phyloP scores from a whole-genome alignment of 2,113 vertebrate species.

The Cricetomys ansorgei region DNA sequence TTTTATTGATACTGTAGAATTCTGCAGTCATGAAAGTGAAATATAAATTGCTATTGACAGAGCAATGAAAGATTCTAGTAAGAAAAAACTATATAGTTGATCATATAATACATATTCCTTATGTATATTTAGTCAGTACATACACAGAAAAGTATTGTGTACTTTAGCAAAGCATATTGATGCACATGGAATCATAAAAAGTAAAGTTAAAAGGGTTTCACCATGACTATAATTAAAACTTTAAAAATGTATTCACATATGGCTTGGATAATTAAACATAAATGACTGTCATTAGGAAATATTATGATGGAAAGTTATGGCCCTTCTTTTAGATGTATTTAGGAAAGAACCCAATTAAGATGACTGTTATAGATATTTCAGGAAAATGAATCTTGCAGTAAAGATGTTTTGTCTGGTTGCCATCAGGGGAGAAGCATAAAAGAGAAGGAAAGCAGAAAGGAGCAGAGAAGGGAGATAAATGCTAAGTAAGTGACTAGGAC shows the following conservation, averaged over 20 bases:
- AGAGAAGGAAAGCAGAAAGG: background rate
- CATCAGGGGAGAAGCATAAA: background rate
- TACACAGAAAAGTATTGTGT: background rate
- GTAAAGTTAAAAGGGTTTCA: background rate
- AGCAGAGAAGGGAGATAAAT: background rate
- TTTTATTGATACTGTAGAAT: background rate
- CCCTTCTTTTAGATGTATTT: conserved; percentile 59
- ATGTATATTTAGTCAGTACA: background rate
- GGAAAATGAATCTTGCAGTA: background rate
- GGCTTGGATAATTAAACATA: conserved; percentile 63
- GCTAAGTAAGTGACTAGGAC: background rate
- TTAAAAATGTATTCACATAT: background rate
- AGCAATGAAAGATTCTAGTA: background rate
- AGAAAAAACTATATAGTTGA: background rate
- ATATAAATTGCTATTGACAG: background rate
- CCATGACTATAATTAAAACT: conserved; percentile 57
- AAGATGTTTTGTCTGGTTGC: conserved; percentile 39
- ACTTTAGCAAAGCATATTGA: conserved; percentile 1
- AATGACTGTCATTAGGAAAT: conserved; percentile 64
- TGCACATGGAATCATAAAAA: background rate
- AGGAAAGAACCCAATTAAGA: conserved; percentile 61
- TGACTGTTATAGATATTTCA: conserved; percentile 43
- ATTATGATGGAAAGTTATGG: conserved; percentile 45
- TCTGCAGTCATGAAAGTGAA: background rate
- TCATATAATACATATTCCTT: background rate